Percentiles rank a stretch among this genome's conserved stretches.
These are phyloP conservation scores for Mandrillus leucophaeus DNA, from an alignment of 2,113 vertebrate genomes.

Conservation along the genomic window DNA sequence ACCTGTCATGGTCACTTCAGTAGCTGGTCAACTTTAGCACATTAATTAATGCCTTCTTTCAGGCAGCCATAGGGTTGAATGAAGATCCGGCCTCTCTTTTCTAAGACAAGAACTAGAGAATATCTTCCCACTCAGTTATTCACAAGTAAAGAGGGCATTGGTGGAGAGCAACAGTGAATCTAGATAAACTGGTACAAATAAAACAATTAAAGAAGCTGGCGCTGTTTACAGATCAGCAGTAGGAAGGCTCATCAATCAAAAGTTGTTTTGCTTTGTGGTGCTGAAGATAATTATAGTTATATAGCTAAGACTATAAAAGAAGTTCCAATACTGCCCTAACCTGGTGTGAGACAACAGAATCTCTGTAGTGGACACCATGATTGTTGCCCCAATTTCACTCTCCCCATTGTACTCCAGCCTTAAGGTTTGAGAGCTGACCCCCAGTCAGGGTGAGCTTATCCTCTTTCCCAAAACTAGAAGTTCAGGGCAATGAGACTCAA, in stretches of 20 bases:
- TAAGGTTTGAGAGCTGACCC: not conserved
- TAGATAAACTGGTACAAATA: constrained; percentile 6
- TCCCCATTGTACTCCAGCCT: not conserved
- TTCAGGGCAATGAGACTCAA: not conserved
- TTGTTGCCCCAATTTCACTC: not conserved
- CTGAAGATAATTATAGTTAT: not conserved
- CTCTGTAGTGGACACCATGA: not conserved
- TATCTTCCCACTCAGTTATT: not conserved
- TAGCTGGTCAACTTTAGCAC: not conserved
- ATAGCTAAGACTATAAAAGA: not conserved
- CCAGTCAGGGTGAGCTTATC: not conserved
- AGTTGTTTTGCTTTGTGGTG: not conserved
- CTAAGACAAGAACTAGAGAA: not conserved
- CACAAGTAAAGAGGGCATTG: not conserved
- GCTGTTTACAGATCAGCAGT: not conserved
- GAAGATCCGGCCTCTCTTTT: not conserved
- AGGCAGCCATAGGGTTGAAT: not conserved
- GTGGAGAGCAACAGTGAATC: not conserved
- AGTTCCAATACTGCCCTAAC: not conserved
- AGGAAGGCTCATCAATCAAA: not conserved
- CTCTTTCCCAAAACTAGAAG: not conserved
- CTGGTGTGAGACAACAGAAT: not conserved
- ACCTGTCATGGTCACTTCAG: not conserved
- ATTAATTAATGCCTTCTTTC: constrained; percentile 12
- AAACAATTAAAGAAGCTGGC: not conserved